These are phyloP conservation scores for Engystomops pustulosus DNA, from an alignment of 2,113 vertebrate species.

Conservation along the genomic window DNA sequence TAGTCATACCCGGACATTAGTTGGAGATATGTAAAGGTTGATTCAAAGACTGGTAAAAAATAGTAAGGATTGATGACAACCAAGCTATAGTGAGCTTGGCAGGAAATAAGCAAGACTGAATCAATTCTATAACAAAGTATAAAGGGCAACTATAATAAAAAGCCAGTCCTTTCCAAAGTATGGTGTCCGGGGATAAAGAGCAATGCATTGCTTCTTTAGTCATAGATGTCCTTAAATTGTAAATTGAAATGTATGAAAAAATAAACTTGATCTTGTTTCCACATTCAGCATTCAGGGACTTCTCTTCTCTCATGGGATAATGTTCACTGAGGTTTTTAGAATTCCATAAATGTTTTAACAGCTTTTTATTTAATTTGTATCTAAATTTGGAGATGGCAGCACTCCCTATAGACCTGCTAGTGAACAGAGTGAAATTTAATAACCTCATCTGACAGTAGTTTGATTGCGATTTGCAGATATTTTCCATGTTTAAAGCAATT, in stretches of 20 bases:
- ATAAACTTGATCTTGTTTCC: neutral
- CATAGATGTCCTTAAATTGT: too few relatives aligned
- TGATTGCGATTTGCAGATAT: constrained; percentile 72
- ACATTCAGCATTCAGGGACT: neutral
- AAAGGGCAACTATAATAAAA: too few relatives aligned
- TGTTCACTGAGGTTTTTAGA: constrained; percentile 74
- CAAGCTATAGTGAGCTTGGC: too few relatives aligned
- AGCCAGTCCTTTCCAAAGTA: too few relatives aligned
- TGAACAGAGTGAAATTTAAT: constrained; percentile 76
- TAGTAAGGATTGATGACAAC: too few relatives aligned
- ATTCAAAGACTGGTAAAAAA: too few relatives aligned
- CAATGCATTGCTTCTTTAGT: too few relatives aligned
- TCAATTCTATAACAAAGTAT: too few relatives aligned
- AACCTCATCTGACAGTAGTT: constrained; percentile 70
- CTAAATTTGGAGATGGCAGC: constrained; percentile 71
- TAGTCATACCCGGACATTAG: too few relatives aligned
- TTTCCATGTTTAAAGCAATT: constrained; percentile 69
- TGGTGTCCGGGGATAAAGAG: too few relatives aligned
- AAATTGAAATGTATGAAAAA: neutral
- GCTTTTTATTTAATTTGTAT: constrained; percentile 77
- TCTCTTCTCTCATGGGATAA: constrained; percentile 36
- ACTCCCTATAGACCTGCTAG: constrained; percentile 70
- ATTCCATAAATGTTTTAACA: constrained; percentile 78
- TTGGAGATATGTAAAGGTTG: too few relatives aligned
- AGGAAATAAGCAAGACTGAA: too few relatives aligned